Conservation (phyloP, 1,140 invertebrate species). For the Drosophila ogumai region DNA sequence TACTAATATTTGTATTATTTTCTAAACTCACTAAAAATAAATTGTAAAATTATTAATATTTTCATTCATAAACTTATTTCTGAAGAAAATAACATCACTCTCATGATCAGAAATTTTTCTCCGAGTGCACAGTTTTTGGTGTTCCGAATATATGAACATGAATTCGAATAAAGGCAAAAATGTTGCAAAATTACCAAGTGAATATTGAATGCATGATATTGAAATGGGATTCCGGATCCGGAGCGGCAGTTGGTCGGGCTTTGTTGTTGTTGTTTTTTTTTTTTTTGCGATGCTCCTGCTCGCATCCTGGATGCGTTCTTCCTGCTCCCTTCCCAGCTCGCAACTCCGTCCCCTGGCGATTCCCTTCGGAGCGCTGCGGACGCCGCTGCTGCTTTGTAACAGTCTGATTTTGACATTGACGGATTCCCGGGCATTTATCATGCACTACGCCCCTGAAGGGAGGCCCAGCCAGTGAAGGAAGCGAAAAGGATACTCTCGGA, state of each 20-base stretch:
- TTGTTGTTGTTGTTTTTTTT: constrained; percentile 17
- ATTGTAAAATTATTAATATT: no score
- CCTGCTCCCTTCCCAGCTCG: constrained; percentile 20
- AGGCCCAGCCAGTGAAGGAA: constrained; percentile 45
- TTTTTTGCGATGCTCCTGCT: constrained; percentile 38
- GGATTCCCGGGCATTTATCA: constrained; percentile 75
- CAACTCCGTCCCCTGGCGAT: constrained; percentile 9
- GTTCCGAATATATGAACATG: neutral
- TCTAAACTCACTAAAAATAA: no score
- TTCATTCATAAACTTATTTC: neutral
- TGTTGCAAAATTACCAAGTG: constrained; percentile 29
- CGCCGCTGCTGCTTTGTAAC: constrained; percentile 69
- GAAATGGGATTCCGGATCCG: constrained; percentile 36
- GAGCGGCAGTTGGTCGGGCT: constrained; percentile 23
- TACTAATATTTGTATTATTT: no score
- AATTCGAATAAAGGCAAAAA: constrained; percentile 1
- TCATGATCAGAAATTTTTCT: neutral
- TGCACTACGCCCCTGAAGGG: constrained; percentile 59
- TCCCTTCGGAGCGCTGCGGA: constrained; percentile 42
- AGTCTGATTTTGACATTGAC: constrained; percentile 83
- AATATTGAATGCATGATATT: constrained; percentile 48
- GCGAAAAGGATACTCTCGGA: constrained; percentile 61
- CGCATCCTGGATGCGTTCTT: constrained; percentile 45
- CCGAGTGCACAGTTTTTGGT: neutral
- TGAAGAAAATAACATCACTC: neutral